Evolutionary conservation across 1,140 invertebrate genomes (phyloP).

Genomic region (Lamellibrachia luymesi): DNA sequence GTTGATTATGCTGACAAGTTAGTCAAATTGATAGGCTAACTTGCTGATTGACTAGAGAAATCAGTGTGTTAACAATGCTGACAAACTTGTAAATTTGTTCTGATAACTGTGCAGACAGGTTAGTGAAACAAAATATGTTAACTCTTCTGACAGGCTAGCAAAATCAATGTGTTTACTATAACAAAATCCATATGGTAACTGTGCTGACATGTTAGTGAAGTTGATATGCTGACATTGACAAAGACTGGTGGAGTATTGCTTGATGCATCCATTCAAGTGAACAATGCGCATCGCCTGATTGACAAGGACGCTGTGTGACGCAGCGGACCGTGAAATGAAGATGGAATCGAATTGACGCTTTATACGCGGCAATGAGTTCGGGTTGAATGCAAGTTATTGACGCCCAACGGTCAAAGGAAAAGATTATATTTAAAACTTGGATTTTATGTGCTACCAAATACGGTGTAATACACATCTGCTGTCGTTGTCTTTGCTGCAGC

Average conservation of each 20-base stretch:
- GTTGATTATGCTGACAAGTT: not conserved
- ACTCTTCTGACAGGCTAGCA: not conserved
- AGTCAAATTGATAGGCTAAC: not conserved
- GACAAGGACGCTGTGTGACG: not conserved
- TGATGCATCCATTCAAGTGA: not conserved
- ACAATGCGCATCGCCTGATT: not conserved
- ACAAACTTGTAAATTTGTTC: not conserved
- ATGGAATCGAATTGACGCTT: not conserved
- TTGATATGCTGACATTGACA: not conserved
- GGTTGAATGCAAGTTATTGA: not conserved
- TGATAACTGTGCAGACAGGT: not conserved
- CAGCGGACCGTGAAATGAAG: not conserved
- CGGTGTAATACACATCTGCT: not conserved
- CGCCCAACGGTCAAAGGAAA: not conserved
- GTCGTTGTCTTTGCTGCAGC: not conserved
- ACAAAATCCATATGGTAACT: not conserved
- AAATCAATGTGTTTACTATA: not conserved
- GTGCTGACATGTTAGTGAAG: not conserved
- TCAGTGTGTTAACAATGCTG: not conserved
- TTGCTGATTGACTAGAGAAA: too few relatives aligned
- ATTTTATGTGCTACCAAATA: not conserved
- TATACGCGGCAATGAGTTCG: not conserved
- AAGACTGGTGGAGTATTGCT: not conserved
- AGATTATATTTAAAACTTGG: not conserved
- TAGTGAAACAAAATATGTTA: not conserved